These are phyloP conservation scores for Chloropsis cyanopogon DNA, from an alignment of 2,113 vertebrate genomes.

Conservation along the genomic window DNA sequence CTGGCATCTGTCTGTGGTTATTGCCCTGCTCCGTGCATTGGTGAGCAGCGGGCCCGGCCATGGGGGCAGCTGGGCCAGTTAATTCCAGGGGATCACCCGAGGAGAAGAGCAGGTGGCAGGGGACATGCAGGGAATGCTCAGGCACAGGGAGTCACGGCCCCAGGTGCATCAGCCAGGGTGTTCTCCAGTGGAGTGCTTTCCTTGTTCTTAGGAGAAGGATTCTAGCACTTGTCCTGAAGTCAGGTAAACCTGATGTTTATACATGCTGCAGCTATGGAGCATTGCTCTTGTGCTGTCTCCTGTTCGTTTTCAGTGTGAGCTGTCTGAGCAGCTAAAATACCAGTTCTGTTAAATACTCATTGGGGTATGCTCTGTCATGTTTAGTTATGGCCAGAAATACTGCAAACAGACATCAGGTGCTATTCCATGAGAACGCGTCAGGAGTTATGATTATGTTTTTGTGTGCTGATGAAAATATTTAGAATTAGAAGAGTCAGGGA, in stretches of 20 bases:
- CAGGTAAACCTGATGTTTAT: not conserved
- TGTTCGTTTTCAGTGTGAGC: not conserved
- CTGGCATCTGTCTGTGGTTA: not conserved
- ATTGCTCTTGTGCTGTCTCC: not conserved
- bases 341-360: not conserved
- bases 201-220: not conserved
- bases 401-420: not conserved
- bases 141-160: rapidly evolving
- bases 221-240: not conserved
- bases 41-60: rapidly evolving
- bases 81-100: not conserved
- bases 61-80: rapidly evolving
- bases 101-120: not conserved
- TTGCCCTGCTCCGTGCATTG: rapidly evolving
- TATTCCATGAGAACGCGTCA: rapidly evolving
- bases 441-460: not conserved
- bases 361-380: not conserved
- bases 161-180: rapidly evolving
- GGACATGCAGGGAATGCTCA: not conserved
- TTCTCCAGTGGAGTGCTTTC: not conserved
- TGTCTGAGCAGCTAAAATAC: not conserved
- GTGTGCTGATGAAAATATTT: not conserved
- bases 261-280: not conserved
- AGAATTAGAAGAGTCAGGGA: not conserved
- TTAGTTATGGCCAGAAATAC: not conserved